These are phyloP conservation scores for Ranitomeya variabilis DNA, from an alignment of 2,113 vertebrate genomes.

Conservation along the genomic window DNA sequence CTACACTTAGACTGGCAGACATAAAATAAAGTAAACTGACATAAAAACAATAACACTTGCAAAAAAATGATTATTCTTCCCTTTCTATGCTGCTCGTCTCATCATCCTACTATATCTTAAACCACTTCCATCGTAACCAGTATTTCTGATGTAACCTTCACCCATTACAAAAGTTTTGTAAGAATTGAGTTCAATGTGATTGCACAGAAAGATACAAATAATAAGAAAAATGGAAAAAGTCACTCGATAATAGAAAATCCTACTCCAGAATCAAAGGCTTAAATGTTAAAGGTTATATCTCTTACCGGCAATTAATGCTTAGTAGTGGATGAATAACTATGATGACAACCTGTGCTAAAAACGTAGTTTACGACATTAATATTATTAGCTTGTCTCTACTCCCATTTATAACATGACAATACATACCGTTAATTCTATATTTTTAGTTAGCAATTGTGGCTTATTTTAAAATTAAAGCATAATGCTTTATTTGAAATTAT, in stretches of 20 bases:
- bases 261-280: background rate
- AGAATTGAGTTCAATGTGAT: background rate
- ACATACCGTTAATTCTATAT: no score
- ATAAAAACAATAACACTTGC: no score
- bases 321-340: background rate
- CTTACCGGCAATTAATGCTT: background rate
- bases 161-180: background rate
- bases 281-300: background rate
- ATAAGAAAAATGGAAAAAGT: background rate
- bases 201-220: background rate
- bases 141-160: background rate
- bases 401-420: background rate
- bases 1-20: no score
- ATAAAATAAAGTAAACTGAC: no score
- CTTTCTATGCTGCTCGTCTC: background rate
- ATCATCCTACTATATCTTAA: background rate
- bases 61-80: background rate
- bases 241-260: background rate
- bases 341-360: background rate
- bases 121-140: background rate
- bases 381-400: background rate
- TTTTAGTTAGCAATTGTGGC: background rate
- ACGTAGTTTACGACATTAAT: background rate
- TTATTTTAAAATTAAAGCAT: background rate
- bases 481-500: background rate